A percentile compares a stretch with the other conserved stretches of the same genome.
Conservation (phyloP, 2,113 vertebrate species). For the human region DNA sequence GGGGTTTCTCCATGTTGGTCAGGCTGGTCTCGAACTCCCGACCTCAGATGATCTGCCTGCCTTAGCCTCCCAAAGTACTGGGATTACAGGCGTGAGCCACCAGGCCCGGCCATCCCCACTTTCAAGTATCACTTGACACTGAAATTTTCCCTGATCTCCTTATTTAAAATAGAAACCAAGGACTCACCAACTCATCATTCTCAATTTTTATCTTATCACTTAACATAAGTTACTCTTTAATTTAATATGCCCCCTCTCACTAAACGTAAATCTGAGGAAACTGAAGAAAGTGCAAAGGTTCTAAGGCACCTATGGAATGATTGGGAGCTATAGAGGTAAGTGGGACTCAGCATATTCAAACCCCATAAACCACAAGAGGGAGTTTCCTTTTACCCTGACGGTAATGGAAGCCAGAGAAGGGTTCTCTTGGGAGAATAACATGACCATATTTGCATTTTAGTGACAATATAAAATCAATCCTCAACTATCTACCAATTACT, state of each 20-base stretch:
- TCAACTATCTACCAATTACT: neutral
- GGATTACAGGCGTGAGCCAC: too few relatives aligned
- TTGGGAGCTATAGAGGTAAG: neutral
- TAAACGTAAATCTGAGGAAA: neutral
- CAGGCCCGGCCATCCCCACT: neutral
- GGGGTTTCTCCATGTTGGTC: too few relatives aligned
- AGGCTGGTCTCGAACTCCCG: too few relatives aligned
- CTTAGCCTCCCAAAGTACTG: too few relatives aligned
- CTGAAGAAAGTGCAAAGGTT: neutral
- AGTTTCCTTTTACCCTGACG: neutral
- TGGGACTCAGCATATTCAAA: too few relatives aligned
- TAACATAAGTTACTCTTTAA: neutral
- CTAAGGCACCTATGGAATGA: neutral
- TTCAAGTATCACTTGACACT: neutral
- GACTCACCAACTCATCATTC: neutral
- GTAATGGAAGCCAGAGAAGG: neutral
- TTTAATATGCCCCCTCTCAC: neutral
- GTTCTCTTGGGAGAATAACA: neutral
- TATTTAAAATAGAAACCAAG: neutral
- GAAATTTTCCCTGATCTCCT: neutral
- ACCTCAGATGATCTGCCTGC: too few relatives aligned
- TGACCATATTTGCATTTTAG: neutral
- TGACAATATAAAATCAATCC: neutral
- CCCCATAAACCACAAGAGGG: neutral
- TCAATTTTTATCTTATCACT: neutral